Conservation (phyloP, 2,113 vertebrate genomes). For the Blennius ocellaris region DNA sequence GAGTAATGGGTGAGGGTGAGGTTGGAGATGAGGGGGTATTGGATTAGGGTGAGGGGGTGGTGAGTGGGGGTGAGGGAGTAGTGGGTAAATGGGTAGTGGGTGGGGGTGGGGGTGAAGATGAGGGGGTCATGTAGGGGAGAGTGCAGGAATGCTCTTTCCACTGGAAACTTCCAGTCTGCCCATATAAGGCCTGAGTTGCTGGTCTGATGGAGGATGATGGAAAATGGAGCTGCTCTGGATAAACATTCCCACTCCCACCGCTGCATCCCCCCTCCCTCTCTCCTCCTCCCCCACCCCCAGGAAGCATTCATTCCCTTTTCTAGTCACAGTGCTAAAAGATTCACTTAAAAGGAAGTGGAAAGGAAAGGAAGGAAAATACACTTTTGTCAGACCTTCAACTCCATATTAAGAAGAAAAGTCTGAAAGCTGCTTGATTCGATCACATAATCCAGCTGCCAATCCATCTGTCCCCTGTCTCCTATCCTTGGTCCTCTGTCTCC, state of each 20-base stretch:
- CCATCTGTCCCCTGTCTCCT: too few relatives aligned
- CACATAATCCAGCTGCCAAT: too few relatives aligned
- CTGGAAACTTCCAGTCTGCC: constrained; percentile 68
- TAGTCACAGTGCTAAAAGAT: constrained; percentile 73
- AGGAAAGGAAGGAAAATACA: too few relatives aligned
- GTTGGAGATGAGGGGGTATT: too few relatives aligned
- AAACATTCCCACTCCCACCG: constrained; percentile 80
- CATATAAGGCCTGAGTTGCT: constrained; percentile 79
- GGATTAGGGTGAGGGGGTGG: too few relatives aligned
- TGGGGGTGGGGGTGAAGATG: neutral
- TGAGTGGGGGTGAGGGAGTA: too few relatives aligned
- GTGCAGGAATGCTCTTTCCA: constrained; percentile 54
- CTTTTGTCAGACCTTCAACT: constrained; percentile 42
- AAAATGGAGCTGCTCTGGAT: constrained; percentile 81
- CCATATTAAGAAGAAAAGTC: constrained; percentile 69
- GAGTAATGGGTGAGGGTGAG: too few relatives aligned
- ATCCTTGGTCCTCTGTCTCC: too few relatives aligned
- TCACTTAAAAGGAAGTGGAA: constrained; percentile 72
- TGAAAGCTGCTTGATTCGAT: too few relatives aligned
- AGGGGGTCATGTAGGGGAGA: neutral
- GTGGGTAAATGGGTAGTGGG: too few relatives aligned
- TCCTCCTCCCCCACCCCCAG: constrained; percentile 5
- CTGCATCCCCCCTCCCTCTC: neutral
- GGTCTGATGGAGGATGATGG: constrained; percentile 80
- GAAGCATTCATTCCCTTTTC: constrained; percentile 84